These are phyloP conservation scores for Acomys russatus DNA, from an alignment of 2,797 vertebrate species.

Conservation along the genomic window DNA sequence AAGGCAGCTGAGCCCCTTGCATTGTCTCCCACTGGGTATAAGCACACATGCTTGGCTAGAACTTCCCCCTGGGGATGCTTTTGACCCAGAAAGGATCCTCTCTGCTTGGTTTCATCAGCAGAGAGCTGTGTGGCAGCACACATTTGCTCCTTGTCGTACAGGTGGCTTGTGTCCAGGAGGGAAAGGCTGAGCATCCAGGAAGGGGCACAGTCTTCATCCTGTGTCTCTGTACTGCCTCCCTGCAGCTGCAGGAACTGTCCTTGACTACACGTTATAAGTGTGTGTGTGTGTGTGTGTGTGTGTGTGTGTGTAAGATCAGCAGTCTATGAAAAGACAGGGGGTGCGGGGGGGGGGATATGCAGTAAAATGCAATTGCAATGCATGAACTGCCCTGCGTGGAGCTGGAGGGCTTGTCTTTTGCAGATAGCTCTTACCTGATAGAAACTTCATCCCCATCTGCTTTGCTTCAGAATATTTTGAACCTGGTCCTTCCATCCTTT, in stretches of 20 bases:
- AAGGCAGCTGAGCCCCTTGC: neutral
- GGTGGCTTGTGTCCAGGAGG: neutral
- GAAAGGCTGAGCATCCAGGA: too few species aligned
- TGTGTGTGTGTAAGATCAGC: neutral
- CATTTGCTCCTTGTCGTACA: neutral
- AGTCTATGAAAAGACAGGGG: neutral
- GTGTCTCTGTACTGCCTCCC: neutral
- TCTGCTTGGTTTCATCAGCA: neutral
- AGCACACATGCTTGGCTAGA: neutral
- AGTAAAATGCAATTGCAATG: constrained; percentile 28
- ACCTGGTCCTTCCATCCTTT: neutral
- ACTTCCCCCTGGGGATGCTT: neutral
- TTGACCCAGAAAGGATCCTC: neutral
- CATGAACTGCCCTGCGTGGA: neutral
- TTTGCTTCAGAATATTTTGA: constrained; percentile 41
- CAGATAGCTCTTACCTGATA: neutral
- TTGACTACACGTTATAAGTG: neutral
- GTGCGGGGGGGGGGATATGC: constrained; percentile 7
- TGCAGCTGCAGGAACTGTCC: neutral
- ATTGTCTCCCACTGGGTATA: neutral
- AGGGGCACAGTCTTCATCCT: neutral
- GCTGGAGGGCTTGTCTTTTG: constrained; percentile 4
- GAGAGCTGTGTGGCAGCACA: neutral
- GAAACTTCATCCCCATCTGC: neutral
- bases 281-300: too few species aligned